Evolutionary conservation across 37 sponge, comb jelly and placozoan genomes (phyloP), one percentile per base, ranked within the genome.

Genomic region (Dysidea cf. avara): DNA sequence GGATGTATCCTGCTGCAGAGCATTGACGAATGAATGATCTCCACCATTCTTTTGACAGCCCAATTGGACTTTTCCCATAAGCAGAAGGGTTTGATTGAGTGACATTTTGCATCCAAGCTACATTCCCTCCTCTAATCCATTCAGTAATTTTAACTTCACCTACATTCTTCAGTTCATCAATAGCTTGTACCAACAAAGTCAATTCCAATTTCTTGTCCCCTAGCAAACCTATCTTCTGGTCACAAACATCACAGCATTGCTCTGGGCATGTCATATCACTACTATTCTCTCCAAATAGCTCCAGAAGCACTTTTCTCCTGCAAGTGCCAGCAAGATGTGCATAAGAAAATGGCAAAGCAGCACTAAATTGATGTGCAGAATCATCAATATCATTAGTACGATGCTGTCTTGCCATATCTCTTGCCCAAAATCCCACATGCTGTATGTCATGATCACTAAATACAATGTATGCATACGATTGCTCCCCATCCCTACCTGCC

Each of bases 171-270:
- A 62, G 35, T 31, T 62, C 64, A 18, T 62, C 35, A 14, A 62
- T 62, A 33, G 70, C 70, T 53, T 69, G 55, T 40, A 69, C 26
- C 53, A 69, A 28, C 12, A 69, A 33, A 4, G 53, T 7, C 17
- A 69, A 34, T 69, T 69, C 70, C 22, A 13, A 18, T 11, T 28
- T 31, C 49, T 53, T 13, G 21, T 69, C 70, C 17, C 31, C n/a
- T 26, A 53, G 20, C 24, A 21, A 12, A 22, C 24, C 33, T 28
- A 52, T 53, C 26, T 62, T 36, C 35, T 25, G 38, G 3, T 55
- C 40, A 56, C 76, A 61, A 21, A 75, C 64, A 48, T 75, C 76
- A 75, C 76, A 75, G 33, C 76, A 75, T 47, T 48, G 25, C 14
- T 12, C 64, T 39, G 56, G 36, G 40, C 35, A 48, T 7, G 53